Evolutionary conservation across 2,797 vertebrate genomes (phyloP).

Genomic region (Peromyscus nudipes): DNA sequence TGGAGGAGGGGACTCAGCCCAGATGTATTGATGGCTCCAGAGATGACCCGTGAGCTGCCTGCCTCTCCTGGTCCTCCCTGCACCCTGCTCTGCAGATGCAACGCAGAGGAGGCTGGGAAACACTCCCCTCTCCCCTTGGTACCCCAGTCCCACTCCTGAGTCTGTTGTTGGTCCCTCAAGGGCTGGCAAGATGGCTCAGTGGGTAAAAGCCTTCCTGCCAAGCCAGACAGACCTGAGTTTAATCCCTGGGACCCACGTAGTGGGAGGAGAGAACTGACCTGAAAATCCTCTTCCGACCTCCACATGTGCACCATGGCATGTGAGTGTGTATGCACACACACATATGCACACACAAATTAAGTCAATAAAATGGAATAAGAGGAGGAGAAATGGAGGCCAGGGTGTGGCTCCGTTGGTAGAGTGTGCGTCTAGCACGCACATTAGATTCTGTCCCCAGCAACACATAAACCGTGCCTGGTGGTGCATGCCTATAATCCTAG

Average conservation of each 20-base stretch:
- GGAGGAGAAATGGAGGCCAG: neutral
- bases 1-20: neutral
- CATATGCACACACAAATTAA: neutral
- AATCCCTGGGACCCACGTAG: neutral
- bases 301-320: neutral
- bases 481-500: neutral
- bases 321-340: neutral
- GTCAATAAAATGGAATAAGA: neutral
- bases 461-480: neutral
- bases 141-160: neutral
- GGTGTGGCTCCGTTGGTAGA: neutral
- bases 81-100: accelerated
- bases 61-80: neutral
- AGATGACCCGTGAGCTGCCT: neutral
- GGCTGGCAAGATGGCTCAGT: neutral
- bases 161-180: neutral
- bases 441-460: neutral
- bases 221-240: neutral
- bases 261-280: neutral
- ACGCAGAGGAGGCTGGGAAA: too few relatives aligned
- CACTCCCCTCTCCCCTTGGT: neutral
- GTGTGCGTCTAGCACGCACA: neutral
- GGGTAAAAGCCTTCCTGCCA: neutral
- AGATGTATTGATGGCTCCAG: neutral
- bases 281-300: neutral